Evolutionary conservation across 2,113 vertebrate genomes (phyloP).

Genomic region (Corythaeola cristata): DNA sequence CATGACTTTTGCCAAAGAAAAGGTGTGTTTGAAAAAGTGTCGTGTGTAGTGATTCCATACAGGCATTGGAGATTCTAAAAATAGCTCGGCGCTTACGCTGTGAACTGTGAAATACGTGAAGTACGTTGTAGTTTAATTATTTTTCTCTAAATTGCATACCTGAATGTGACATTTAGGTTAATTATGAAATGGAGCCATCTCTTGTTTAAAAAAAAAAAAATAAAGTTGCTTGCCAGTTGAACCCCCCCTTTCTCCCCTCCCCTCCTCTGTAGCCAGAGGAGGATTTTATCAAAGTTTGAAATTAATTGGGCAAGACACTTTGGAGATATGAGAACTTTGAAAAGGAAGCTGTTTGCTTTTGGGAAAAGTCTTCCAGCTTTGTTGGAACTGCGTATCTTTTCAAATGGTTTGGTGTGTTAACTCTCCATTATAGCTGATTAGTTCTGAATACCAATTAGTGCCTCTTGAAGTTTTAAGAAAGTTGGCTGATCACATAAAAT

Average conservation of each 20-base stretch:
- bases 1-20: background rate
- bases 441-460: background rate
- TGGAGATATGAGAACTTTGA: background rate
- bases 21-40: background rate
- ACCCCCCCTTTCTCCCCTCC: background rate
- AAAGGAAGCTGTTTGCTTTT: conserved; percentile 15
- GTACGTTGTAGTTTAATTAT: background rate
- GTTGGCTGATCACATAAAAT: background rate
- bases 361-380: background rate
- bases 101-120: background rate
- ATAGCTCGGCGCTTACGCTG: accelerated
- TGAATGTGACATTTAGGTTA: conserved; percentile 18
- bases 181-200: background rate
- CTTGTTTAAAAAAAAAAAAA: background rate
- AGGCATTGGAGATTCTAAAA: background rate
- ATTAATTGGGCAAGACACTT: conserved; percentile 36
- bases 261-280: background rate
- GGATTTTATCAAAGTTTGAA: conserved; percentile 34
- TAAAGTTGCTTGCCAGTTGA: background rate
- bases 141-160: background rate
- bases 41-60: background rate
- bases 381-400: background rate
- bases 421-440: background rate
- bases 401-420: background rate
- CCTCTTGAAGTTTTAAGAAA: background rate